These are phyloP conservation scores for Lasioglossum malachurum DNA, from an alignment of 2,888 invertebrate genomes.

Conservation along the genomic window DNA sequence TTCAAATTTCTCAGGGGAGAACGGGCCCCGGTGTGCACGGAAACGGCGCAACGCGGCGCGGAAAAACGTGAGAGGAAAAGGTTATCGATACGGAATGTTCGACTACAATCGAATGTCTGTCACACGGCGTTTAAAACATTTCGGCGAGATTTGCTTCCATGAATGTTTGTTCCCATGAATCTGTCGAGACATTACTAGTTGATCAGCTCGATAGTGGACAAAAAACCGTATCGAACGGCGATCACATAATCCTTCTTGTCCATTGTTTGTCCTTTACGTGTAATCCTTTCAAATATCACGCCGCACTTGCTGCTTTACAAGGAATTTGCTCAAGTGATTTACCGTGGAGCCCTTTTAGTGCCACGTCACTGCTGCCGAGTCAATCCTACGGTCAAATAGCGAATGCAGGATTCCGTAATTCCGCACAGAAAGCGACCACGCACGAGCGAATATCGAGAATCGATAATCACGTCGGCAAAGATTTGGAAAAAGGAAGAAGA, in stretches of 20 bases:
- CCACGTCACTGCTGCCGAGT: slow-evolving; percentile 25
- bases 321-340: slow-evolving; percentile 51
- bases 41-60: not conserved
- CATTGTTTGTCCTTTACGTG: not conserved
- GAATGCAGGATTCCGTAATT: slow-evolving; percentile 51
- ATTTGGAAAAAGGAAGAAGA: slow-evolving; percentile 21
- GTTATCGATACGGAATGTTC: slow-evolving; percentile 13
- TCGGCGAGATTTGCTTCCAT: slow-evolving; percentile 18
- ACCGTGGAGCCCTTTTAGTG: slow-evolving; percentile 52
- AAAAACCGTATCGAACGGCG: slow-evolving; percentile 13
- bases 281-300: slow-evolving; percentile 38
- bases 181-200: not conserved
- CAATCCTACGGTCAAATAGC: slow-evolving; percentile 33
- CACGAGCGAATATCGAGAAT: slow-evolving; percentile 57
- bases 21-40: slow-evolving; percentile 17
- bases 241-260: slow-evolving; percentile 44
- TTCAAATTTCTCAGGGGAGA: slow-evolving; percentile 71
- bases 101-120: slow-evolving; percentile 51
- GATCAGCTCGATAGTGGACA: not conserved
- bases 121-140: slow-evolving; percentile 54
- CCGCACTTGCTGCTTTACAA: slow-evolving; percentile 40
- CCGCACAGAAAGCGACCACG: slow-evolving; percentile 30
- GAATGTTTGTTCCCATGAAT: not conserved
- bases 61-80: not conserved
- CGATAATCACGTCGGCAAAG: slow-evolving; percentile 48